These are phyloP conservation scores for Pandemis heparana DNA, from an alignment of 2,888 invertebrate species.

Conservation along the genomic window DNA sequence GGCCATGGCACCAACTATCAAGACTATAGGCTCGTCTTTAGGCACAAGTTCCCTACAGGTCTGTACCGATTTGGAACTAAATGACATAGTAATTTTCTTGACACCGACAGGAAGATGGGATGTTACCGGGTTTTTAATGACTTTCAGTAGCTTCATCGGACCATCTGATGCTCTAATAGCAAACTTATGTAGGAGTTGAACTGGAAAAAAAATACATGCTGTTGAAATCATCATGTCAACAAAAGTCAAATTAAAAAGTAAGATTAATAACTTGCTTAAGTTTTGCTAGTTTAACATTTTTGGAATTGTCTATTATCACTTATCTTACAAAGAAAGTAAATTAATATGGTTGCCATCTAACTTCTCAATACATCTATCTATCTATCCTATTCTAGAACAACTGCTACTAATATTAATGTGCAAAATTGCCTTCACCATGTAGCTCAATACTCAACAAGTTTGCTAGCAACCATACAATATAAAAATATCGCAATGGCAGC, in stretches of 20 bases:
- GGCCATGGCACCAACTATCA: slow-evolving; percentile 98
- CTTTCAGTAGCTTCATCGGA: slow-evolving; percentile 95
- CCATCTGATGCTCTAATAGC: slow-evolving; percentile 96
- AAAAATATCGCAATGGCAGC: too few species aligned
- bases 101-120: slow-evolving; percentile 98
- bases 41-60: slow-evolving; percentile 93
- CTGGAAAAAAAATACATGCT: slow-evolving; percentile 82
- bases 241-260: background rate
- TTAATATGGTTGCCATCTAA: background rate
- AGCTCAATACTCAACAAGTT: too few species aligned
- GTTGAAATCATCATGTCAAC: background rate
- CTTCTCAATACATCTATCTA: too few species aligned
- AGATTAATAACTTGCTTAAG: background rate
- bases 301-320: background rate
- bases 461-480: too few species aligned
- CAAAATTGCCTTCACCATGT: too few species aligned
- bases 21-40: slow-evolving; percentile 92
- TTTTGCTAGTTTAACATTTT: background rate
- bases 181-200: slow-evolving; percentile 98
- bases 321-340: background rate
- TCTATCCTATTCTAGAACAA: too few species aligned
- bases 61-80: slow-evolving; percentile 89
- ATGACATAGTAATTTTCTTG: slow-evolving; percentile 95
- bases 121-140: slow-evolving; percentile 98
- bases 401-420: too few species aligned